Evolutionary conservation across 2,888 invertebrate species (phyloP).

Genomic region (Notocelia uddmanniana): DNA sequence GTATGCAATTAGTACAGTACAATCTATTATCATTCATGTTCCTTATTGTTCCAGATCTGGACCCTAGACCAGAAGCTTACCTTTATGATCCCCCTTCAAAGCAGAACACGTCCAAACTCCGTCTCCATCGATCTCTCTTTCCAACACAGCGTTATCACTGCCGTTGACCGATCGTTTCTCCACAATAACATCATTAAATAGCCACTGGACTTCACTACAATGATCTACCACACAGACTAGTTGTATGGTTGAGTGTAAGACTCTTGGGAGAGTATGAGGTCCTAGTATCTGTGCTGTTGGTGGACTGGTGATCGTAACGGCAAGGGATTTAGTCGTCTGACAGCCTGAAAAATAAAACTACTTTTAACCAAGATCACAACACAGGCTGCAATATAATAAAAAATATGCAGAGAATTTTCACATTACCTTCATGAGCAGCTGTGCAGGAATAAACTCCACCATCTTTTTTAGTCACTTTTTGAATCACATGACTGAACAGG

Average conservation of each 20-base stretch:
- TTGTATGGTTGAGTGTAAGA: slow-evolving; percentile 57
- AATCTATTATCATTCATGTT: background rate
- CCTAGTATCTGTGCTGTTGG: slow-evolving; percentile 72
- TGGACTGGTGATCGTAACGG: slow-evolving; percentile 58
- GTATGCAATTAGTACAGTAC: background rate
- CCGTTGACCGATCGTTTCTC: slow-evolving; percentile 54
- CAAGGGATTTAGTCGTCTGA: slow-evolving; percentile 58
- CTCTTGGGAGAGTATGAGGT: slow-evolving; percentile 60
- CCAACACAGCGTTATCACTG: slow-evolving; percentile 57
- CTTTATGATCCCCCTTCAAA: slow-evolving; percentile 56
- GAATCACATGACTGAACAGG: slow-evolving; percentile 59
- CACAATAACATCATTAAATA: slow-evolving; percentile 54
- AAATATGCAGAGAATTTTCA: background rate
- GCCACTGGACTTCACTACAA: slow-evolving; percentile 63
- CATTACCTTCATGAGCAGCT: slow-evolving; percentile 74
- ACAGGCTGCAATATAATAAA: too few relatives aligned
- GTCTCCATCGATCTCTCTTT: slow-evolving; percentile 61
- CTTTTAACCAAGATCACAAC: background rate
- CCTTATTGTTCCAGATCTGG: background rate
- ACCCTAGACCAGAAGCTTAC: slow-evolving; percentile 51
- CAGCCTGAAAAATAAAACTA: slow-evolving; percentile 65
- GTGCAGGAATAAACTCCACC: slow-evolving; percentile 71
- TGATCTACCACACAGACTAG: slow-evolving; percentile 68
- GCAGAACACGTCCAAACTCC: slow-evolving; percentile 70
- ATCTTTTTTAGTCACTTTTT: slow-evolving; percentile 56